Percentiles rank a stretch among this genome's conserved stretches.
Conservation (phyloP, 2,888 invertebrate species). For the Melieria omissa region DNA sequence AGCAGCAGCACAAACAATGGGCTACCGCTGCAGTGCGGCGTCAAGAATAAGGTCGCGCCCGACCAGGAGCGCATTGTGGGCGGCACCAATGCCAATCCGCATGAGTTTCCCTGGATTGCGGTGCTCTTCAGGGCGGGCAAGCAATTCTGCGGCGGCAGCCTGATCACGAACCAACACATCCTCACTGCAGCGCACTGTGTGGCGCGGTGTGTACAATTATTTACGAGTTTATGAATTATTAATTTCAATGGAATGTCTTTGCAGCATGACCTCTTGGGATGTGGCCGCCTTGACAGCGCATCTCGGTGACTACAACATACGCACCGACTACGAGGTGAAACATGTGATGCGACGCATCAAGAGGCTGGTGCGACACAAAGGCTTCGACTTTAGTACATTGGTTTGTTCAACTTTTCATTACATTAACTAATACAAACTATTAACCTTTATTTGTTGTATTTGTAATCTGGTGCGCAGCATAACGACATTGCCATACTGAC, state of each 20-base stretch:
- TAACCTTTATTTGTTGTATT: background rate
- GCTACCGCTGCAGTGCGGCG: conserved; percentile 71
- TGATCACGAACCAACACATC: conserved; percentile 79
- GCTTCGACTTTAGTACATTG: conserved; percentile 84
- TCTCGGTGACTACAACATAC: conserved; percentile 86
- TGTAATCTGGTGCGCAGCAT: conserved; percentile 69
- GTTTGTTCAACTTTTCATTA: conserved; percentile 66
- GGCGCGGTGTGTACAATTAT: conserved; percentile 76
- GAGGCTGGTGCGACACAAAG: conserved; percentile 84
- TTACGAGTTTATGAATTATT: background rate
- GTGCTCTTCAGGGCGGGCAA: conserved; percentile 84
- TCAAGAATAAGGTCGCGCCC: conserved; percentile 77
- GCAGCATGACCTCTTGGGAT: conserved; percentile 89
- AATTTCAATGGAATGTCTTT: conserved; percentile 36
- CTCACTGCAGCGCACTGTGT: conserved; percentile 90
- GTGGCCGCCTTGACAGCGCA: conserved; percentile 84
- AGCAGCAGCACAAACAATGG: conserved; percentile 48
- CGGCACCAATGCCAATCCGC: conserved; percentile 81
- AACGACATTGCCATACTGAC: conserved; percentile 87
- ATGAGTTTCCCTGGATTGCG: conserved; percentile 89
- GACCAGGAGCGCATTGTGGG: conserved; percentile 89
- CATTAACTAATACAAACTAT: background rate
- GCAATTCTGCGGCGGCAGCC: conserved; percentile 89
- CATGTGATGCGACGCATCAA: conserved; percentile 84
- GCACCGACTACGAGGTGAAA: conserved; percentile 77